A percentile compares a stretch with the other conserved stretches of the same genome.
These are phyloP conservation scores for Drosophila paranaensis DNA, from an alignment of 2,888 invertebrate species.

Conservation along the genomic window DNA sequence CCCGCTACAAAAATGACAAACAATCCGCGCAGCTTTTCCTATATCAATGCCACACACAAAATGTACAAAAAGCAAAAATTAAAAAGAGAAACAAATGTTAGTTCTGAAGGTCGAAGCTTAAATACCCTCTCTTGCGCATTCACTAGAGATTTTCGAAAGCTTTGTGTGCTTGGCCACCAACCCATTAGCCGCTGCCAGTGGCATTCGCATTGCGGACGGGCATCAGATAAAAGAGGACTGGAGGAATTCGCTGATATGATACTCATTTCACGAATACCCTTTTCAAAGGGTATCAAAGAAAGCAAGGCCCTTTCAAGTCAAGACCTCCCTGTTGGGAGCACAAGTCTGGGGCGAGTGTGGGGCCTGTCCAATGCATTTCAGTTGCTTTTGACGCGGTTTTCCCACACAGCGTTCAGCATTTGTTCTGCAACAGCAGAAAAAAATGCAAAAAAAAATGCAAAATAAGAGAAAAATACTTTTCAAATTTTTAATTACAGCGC, in stretches of 20 bases:
- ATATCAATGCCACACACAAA: constrained; percentile 67
- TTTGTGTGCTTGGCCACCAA: background rate
- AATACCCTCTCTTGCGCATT: constrained; percentile 3
- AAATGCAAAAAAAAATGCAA: no score
- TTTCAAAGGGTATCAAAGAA: constrained; percentile 8
- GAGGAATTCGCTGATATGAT: background rate
- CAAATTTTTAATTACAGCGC: constrained; percentile 78
- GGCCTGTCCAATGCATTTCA: constrained; percentile 70
- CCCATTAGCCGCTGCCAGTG: background rate
- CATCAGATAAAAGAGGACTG: background rate
- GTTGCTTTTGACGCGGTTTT: constrained; percentile 79
- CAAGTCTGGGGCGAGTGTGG: constrained; percentile 19
- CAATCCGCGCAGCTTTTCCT: constrained; percentile 54
- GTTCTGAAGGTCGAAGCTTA: background rate
- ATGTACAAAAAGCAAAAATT: constrained; percentile 6
- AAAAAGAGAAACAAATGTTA: background rate
- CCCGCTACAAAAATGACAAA: constrained; percentile 36
- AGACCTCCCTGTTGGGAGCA: constrained; percentile 29
- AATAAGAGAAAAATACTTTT: constrained; percentile 58
- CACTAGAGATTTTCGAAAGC: background rate
- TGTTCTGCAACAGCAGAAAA: constrained; percentile 45
- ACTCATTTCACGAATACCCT: background rate
- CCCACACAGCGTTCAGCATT: constrained; percentile 64
- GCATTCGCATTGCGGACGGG: background rate
- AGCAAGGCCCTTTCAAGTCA: constrained; percentile 26